Conservation (phyloP, 2,888 invertebrate genomes). For the Hedychridium roseum region DNA sequence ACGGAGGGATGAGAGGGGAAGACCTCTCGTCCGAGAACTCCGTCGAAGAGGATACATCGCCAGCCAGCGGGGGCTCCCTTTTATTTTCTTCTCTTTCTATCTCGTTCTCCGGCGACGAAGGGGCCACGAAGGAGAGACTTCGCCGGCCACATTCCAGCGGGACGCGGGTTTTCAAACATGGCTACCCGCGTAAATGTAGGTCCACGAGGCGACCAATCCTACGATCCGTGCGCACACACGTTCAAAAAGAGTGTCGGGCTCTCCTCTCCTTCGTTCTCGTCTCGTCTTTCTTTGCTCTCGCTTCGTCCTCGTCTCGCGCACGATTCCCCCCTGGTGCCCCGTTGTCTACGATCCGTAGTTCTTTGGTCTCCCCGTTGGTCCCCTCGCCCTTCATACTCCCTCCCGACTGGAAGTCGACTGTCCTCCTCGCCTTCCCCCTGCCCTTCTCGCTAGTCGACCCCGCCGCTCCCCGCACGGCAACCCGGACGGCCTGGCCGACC, state of each 20-base stretch:
- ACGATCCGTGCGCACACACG: conserved; percentile 33
- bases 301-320: conserved; percentile 31
- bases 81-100: too few relatives aligned
- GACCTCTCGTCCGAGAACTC: conserved; percentile 27
- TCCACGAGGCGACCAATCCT: conserved; percentile 63
- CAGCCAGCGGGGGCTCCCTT: conserved; percentile 20
- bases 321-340: conserved; percentile 30
- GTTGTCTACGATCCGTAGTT: conserved; percentile 13
- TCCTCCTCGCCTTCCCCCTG: conserved; percentile 26
- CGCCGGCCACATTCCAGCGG: conserved; percentile 58
- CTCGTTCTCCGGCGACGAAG: too few relatives aligned
- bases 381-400: conserved; percentile 13
- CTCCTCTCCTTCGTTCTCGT: conserved; percentile 5
- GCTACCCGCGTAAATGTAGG: conserved; percentile 61
- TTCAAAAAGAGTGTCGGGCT: conserved; percentile 25
- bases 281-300: conserved; percentile 11
- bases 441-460: conserved; percentile 21
- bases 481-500: conserved; percentile 73
- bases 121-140: too few relatives aligned
- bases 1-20: conserved; percentile 10
- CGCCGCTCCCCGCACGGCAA: conserved; percentile 33
- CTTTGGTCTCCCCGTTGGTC: conserved; percentile 4
- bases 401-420: conserved; percentile 18
- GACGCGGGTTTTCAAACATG: conserved; percentile 61
- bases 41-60: too few relatives aligned